Evolutionary conservation across 1,140 invertebrate species (phyloP).

Genomic region (Cydia amplana): DNA sequence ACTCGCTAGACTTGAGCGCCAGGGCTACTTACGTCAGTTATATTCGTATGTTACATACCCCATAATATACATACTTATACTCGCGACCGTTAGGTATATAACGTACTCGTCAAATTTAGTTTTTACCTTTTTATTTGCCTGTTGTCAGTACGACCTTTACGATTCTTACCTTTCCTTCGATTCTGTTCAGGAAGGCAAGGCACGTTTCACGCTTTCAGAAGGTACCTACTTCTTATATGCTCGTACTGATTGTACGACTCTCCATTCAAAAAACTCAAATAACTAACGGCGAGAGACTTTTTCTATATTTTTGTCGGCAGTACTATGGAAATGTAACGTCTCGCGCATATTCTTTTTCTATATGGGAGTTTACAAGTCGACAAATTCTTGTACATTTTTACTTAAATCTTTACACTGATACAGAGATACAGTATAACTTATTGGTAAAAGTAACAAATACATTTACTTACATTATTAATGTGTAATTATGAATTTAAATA

Average conservation of each 20-base stretch:
- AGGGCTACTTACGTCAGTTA: not conserved
- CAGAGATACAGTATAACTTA: no score
- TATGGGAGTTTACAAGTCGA: no score
- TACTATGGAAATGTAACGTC: no score
- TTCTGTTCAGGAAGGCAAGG: not conserved
- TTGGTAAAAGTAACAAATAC: no score
- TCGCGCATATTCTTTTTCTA: no score
- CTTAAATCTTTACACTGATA: no score
- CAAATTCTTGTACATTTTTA: no score
- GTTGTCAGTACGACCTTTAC: constrained; percentile 25
- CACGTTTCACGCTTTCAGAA: constrained; percentile 14
- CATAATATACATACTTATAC: not conserved
- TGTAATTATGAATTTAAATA: no score
- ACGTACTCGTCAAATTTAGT: not conserved
- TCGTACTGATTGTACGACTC: not conserved
- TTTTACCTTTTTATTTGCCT: not conserved
- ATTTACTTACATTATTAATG: no score
- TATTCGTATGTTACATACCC: not conserved
- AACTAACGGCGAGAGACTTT: not conserved
- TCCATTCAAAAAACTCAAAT: constrained; percentile 11
- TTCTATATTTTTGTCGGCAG: not conserved
- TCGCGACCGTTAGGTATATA: not conserved
- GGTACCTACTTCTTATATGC: not conserved
- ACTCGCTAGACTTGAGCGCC: not conserved
- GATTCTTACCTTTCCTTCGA: not conserved